These are phyloP conservation scores for Sycophila texana DNA, from an alignment of 2,888 invertebrate genomes.

Conservation along the genomic window DNA sequence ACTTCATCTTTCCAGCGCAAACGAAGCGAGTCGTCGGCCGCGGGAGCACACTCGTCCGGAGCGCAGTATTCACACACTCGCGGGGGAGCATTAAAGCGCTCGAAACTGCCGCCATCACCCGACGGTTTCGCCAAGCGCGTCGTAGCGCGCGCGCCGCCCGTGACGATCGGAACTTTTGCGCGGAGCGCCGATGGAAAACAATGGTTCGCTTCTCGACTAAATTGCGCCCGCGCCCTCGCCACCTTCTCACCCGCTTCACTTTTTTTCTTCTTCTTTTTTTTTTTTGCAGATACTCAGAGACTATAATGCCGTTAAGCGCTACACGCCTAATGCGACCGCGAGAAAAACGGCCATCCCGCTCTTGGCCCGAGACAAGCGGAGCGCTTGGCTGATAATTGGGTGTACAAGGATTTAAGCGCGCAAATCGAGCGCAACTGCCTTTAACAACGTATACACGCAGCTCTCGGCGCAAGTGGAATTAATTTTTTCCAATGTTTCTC, in stretches of 20 bases:
- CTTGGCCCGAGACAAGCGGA: not conserved
- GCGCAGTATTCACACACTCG: not conserved
- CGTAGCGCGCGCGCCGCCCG: constrained; percentile 42
- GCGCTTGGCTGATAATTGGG: not conserved
- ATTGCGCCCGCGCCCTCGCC: not conserved
- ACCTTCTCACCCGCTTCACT: not conserved
- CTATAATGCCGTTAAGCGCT: constrained; percentile 17
- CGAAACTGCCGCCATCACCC: constrained; percentile 67
- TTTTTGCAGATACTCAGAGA: constrained; percentile 6
- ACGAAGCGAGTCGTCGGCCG: constrained; percentile 1
- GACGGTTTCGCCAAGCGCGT: constrained; percentile 61
- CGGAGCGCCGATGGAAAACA: constrained; percentile 51
- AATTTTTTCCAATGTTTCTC: no score
- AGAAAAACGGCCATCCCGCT: not conserved
- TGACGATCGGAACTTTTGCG: constrained; percentile 56
- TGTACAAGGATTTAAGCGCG: no score
- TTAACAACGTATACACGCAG: no score
- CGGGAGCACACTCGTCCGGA: not conserved
- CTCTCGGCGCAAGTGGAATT: no score
- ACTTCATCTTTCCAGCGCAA: not conserved
- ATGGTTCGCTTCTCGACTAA: constrained; percentile 60
- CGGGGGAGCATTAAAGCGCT: constrained; percentile 57
- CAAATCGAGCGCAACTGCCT: no score
- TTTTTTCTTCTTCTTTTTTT: not conserved
- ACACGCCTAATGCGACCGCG: not conserved